phyloP scores from a whole-genome alignment of 2,797 vertebrate genomes.

The Clamator glandarius region DNA sequence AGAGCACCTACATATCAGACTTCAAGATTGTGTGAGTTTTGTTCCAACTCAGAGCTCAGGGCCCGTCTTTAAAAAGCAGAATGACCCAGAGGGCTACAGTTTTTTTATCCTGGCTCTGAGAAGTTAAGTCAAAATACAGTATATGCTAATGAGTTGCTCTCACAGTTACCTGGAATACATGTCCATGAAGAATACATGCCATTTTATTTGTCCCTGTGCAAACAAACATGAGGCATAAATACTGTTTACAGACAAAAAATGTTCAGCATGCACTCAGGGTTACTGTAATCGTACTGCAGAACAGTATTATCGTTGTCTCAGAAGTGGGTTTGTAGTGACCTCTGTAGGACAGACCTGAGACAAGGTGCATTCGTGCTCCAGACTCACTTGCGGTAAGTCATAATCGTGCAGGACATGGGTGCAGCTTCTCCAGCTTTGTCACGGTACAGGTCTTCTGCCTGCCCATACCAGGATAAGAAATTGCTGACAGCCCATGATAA shows the following conservation, averaged over 20 bases:
- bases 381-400: not conserved
- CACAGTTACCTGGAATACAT: not conserved
- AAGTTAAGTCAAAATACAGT: not conserved
- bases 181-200: not conserved
- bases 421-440: not conserved
- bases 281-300: fast-evolving
- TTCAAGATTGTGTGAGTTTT: not conserved
- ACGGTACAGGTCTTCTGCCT: not conserved
- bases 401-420: not conserved
- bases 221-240: not conserved
- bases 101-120: not conserved
- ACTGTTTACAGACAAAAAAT: not conserved
- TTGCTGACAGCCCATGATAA: not conserved
- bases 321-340: constrained; percentile 59
- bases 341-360: constrained; percentile 49
- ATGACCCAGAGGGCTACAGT: not conserved
- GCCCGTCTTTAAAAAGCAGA: not conserved
- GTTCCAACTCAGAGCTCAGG: not conserved
- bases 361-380: not conserved
- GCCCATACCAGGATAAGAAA: not conserved
- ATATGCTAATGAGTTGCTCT: not conserved
- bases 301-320: not conserved
- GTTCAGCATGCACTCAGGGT: not conserved
- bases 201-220: constrained; percentile 5
- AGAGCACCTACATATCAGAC: not conserved